phyloP scores from a whole-genome alignment of 1,140 invertebrate species.

The Achatina immaculata region DNA sequence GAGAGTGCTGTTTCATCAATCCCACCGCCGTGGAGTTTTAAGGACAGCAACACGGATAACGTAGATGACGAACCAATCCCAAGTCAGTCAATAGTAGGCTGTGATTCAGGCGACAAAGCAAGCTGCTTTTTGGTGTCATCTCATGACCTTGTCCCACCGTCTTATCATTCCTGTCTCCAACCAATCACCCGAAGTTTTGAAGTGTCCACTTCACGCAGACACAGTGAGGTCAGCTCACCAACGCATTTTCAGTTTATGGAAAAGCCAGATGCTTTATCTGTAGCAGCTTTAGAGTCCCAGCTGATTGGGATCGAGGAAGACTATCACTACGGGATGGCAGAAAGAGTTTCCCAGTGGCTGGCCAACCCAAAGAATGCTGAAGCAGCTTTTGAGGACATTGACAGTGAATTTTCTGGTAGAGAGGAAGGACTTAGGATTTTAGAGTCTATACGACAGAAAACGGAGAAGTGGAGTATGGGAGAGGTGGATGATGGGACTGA shows the following conservation, averaged over 20 bases:
- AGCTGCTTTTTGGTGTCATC: slow-evolving; percentile 51
- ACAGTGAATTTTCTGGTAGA: neutral
- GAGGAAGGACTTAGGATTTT: slow-evolving; percentile 21
- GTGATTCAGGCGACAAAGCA: slow-evolving; percentile 49
- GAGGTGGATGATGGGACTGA: slow-evolving; percentile 29
- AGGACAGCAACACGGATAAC: slow-evolving; percentile 6
- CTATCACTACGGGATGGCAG: slow-evolving; percentile 54
- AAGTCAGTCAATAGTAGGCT: slow-evolving; percentile 25
- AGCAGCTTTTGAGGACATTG: neutral
- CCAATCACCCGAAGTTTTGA: slow-evolving; percentile 39
- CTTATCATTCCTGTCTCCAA: slow-evolving; percentile 56
- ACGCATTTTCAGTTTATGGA: slow-evolving; percentile 60
- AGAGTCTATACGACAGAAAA: slow-evolving; percentile 20
- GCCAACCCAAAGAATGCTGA: slow-evolving; percentile 24
- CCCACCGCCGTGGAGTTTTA: slow-evolving; percentile 36
- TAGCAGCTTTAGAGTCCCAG: slow-evolving; percentile 45
- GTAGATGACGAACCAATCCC: slow-evolving; percentile 38
- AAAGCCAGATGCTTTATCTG: slow-evolving; percentile 34
- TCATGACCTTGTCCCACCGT: slow-evolving; percentile 53
- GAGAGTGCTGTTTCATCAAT: slow-evolving; percentile 11
- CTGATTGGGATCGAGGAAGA: slow-evolving; percentile 56
- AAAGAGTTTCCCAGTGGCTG: slow-evolving; percentile 59
- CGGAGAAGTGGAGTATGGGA: neutral
- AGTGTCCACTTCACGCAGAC: slow-evolving; percentile 33
- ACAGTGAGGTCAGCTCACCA: slow-evolving; percentile 53